Evolutionary conservation across 2,888 invertebrate species (phyloP), one percentile per base, ranked within the genome.

Genomic region (Oxyscelio sp.): DNA sequence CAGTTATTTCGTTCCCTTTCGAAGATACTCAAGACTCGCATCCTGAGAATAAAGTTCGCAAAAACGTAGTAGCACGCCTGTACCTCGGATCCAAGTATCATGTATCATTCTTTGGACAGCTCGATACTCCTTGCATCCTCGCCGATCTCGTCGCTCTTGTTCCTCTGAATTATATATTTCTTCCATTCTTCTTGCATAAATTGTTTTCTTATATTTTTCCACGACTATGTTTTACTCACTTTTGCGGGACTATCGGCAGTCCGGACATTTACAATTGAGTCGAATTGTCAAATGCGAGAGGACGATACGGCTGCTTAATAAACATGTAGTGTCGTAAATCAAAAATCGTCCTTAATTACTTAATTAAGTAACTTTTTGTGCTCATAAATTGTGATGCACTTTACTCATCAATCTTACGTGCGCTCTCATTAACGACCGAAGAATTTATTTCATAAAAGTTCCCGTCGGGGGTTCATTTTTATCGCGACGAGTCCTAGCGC

Each of bases 81-180:
- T 87, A 77, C 78, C 56, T 27, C 54, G 63, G 61, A 50, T 88
- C 87, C 88, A 82, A 89, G 89, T 89, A 89, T 88, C 90, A 92
- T 92, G 92, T 90, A 92, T 92, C 92, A 92, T 92, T 91, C 89
- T 87, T 87, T 85, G 86, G 92, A 92, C 91, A 91, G 91, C 89
- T 85, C 81, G 78, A 84, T 84, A 74, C 74, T 54, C 65, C 83
- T 68, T 63, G 68, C 68, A 65, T 75, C 70, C 70, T 75, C 31
- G 50, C 58, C 70, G 68, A 74, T 74, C 74, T 82, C 83, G 65
- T 78, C 74, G 61, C 43, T 74, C 84, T 83, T 75, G 73, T 71
- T 77, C 66, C 73, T 52, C 63, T 59, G 77, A 68, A 77, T 68
- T 77, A 68, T 61, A 61, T 61, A 54, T 77, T 50, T 61, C 43